Percentiles rank a stretch among this genome's conserved stretches.
Conservation (phyloP, 1,140 invertebrate species). For the Leptonema lineaticorne region DNA sequence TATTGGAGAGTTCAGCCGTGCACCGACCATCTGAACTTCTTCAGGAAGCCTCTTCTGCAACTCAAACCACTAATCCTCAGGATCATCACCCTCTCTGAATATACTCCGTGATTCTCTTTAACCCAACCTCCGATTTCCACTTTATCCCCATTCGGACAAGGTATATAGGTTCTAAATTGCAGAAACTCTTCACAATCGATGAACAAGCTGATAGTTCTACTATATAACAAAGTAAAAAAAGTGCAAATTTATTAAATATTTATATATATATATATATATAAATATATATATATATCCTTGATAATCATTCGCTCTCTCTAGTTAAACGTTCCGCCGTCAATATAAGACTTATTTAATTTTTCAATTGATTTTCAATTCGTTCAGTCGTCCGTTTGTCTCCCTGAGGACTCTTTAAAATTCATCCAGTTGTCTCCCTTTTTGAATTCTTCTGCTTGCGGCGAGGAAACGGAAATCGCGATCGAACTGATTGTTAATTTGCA, state of each 20-base stretch:
- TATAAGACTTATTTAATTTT: slow-evolving; percentile 15
- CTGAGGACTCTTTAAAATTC: slow-evolving; percentile 7
- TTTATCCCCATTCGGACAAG: neutral
- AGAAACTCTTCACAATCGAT: neutral
- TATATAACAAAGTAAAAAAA: no score
- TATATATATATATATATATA: neutral
- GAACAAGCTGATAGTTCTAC: neutral
- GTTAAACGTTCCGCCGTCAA: neutral
- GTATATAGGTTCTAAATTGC: neutral
- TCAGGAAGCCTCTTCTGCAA: neutral
- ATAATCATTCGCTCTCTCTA: neutral
- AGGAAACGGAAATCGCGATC: slow-evolving; percentile 15
- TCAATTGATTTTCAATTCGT: slow-evolving; percentile 15
- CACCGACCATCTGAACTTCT: slow-evolving; percentile 10
- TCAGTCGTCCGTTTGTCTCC: slow-evolving; percentile 1
- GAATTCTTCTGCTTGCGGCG: neutral
- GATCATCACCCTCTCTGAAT: neutral
- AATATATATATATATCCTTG: neutral
- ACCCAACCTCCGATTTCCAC: no score
- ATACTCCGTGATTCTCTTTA: no score
- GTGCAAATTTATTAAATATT: no score
- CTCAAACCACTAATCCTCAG: neutral
- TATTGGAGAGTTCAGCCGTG: slow-evolving; percentile 12
- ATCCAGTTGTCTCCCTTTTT: neutral
- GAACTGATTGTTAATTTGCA: slow-evolving; percentile 16